Conservation (phyloP, 2,113 vertebrate genomes). For the Poicephalus meyeri region DNA sequence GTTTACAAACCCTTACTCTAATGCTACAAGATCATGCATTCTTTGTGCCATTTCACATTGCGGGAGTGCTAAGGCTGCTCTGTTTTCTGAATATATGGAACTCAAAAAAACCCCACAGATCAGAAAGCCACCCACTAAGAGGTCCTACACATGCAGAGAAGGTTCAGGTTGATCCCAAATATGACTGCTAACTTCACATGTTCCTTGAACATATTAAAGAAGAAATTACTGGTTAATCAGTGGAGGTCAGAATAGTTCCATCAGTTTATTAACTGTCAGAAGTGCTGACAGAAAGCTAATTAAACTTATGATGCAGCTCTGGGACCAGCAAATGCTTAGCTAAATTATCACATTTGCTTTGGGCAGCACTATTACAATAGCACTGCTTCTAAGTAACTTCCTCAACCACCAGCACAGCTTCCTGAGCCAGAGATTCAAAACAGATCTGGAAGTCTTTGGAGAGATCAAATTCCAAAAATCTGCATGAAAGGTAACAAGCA, state of each 20-base stretch:
- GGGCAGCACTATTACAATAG: neutral
- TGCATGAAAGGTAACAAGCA: neutral
- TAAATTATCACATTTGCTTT: neutral
- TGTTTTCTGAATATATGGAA: neutral
- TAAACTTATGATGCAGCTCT: neutral
- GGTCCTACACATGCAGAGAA: neutral
- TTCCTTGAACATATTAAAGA: neutral
- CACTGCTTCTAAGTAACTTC: neutral
- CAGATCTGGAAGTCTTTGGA: fast-evolving
- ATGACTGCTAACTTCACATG: neutral
- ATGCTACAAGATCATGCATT: neutral
- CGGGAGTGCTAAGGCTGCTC: neutral
- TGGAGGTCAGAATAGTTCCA: neutral
- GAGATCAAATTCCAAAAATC: neutral
- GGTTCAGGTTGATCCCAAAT: neutral
- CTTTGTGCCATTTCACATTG: neutral
- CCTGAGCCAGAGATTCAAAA: neutral
- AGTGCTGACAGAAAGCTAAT: neutral
- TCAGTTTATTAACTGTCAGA: neutral
- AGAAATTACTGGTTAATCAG: neutral
- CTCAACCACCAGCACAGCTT: neutral
- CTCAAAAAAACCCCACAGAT: neutral
- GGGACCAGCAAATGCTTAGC: neutral
- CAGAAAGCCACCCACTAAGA: neutral
- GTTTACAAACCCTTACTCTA: neutral